Conservation (phyloP, 2,797 vertebrate species). For the Cynopterus sphinx region DNA sequence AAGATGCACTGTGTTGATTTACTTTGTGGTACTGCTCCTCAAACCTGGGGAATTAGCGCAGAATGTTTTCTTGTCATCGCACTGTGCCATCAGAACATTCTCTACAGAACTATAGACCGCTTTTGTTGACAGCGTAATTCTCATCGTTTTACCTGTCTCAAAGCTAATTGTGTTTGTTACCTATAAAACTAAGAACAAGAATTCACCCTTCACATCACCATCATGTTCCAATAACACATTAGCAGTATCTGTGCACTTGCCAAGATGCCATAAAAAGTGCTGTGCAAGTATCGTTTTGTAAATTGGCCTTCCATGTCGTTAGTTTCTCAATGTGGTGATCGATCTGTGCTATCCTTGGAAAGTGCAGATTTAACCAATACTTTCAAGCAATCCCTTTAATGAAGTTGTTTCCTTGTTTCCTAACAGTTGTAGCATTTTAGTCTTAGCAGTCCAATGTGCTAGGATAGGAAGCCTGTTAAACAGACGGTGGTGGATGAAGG, state of each 20-base stretch:
- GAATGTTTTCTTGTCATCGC: neutral
- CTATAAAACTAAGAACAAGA: neutral
- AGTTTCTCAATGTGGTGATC: neutral
- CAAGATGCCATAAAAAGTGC: neutral
- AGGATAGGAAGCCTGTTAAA: neutral
- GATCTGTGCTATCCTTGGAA: neutral
- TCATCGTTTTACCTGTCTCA: neutral
- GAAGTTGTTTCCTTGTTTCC: neutral
- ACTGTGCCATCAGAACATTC: neutral
- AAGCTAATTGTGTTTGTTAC: neutral
- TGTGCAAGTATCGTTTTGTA: neutral
- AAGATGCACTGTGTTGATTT: neutral
- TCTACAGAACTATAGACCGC: neutral
- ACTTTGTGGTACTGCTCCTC: neutral
- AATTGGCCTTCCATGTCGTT: neutral
- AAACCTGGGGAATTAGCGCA: neutral
- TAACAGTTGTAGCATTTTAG: conserved; percentile 16
- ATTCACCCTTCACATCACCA: neutral
- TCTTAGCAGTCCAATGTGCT: neutral
- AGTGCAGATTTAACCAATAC: neutral
- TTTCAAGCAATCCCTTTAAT: neutral
- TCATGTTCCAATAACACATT: neutral
- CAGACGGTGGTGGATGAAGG: neutral
- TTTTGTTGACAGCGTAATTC: neutral
- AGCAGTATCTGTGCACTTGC: neutral